These are phyloP conservation scores for Drosophila bipectinata DNA, from an alignment of 1,140 invertebrate genomes.

Conservation along the genomic window DNA sequence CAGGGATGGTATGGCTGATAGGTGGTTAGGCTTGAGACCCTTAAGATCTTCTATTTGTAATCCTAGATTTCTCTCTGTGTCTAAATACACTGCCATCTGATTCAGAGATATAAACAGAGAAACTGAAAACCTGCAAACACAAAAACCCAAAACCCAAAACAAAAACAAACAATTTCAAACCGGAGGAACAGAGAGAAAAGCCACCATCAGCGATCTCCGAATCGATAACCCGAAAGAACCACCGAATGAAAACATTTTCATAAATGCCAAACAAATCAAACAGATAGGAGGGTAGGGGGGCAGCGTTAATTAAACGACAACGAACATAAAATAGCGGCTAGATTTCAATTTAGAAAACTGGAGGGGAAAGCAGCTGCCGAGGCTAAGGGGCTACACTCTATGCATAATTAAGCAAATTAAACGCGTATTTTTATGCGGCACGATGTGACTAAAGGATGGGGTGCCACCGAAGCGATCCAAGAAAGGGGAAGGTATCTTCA, in stretches of 20 bases:
- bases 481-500: background rate
- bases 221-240: constrained; percentile 36
- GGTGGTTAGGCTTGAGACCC: background rate
- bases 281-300: constrained; percentile 8
- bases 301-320: constrained; percentile 75
- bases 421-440: constrained; percentile 77
- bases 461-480: background rate
- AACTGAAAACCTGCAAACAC: constrained; percentile 14
- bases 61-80: background rate
- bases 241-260: constrained; percentile 76
- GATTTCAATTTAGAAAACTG: constrained; percentile 66
- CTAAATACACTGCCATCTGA: constrained; percentile 20
- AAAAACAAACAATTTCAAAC: constrained; percentile 23
- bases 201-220: constrained; percentile 44
- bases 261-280: constrained; percentile 64
- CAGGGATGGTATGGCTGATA: background rate
- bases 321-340: constrained; percentile 71
- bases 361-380: constrained; percentile 15
- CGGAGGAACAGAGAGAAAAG: constrained; percentile 18
- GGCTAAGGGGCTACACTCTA: constrained; percentile 25
- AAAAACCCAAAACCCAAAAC: constrained; percentile 14
- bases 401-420: constrained; percentile 81
- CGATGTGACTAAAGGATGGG: constrained; percentile 39
- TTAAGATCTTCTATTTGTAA: background rate
- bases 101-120: constrained; percentile 26